Conservation (phyloP, 1,140 invertebrate species). For the Oryctes rhinoceros region DNA sequence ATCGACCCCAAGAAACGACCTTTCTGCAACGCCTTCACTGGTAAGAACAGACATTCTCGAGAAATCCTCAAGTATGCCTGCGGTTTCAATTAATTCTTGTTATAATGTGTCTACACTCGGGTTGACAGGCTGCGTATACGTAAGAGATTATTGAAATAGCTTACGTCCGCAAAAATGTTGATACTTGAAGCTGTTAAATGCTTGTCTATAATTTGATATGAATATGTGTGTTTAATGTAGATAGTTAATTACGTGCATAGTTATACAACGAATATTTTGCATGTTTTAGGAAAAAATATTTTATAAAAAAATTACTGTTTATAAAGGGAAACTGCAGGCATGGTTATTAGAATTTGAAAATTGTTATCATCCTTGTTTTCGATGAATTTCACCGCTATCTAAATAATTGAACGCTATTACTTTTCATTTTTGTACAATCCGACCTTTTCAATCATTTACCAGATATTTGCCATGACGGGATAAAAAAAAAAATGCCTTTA, state of each 20-base stretch:
- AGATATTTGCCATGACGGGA: too few relatives aligned
- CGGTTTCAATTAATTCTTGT: constrained; percentile 39
- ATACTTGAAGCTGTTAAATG: constrained; percentile 14
- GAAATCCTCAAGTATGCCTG: constrained; percentile 27
- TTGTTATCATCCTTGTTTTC: too few relatives aligned
- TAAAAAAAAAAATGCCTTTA: too few relatives aligned
- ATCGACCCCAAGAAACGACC: constrained; percentile 70
- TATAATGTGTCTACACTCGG: constrained; percentile 23
- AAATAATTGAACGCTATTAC: too few relatives aligned
- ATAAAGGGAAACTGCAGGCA: too few relatives aligned
- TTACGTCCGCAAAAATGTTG: constrained; percentile 13
- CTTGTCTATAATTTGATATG: background rate
- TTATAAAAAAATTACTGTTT: too few relatives aligned
- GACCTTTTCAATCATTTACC: too few relatives aligned
- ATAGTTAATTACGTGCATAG: background rate
- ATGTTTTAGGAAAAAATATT: too few relatives aligned
- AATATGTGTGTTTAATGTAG: background rate
- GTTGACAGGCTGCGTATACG: constrained; percentile 3
- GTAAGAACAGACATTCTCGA: constrained; percentile 58
- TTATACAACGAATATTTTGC: too few relatives aligned
- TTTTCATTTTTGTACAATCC: too few relatives aligned
- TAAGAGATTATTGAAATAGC: constrained; percentile 22
- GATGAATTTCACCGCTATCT: too few relatives aligned
- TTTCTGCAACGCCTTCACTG: constrained; percentile 79
- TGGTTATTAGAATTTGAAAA: too few relatives aligned